Evolutionary conservation across 2,113 vertebrate species (phyloP).

Genomic region (Lepisosteus osseus): DNA sequence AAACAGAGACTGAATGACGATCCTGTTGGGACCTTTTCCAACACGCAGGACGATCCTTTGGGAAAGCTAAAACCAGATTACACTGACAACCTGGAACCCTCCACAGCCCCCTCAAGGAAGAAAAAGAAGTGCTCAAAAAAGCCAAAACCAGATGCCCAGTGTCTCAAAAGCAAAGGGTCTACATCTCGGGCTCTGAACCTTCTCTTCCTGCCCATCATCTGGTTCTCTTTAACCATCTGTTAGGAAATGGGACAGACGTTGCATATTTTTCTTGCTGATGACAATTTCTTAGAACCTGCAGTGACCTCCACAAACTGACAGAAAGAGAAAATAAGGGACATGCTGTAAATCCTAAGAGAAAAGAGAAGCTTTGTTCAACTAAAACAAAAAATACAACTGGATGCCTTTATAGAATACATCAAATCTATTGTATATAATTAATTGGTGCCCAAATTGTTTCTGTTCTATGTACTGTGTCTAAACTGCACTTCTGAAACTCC

Average conservation of each 20-base stretch:
- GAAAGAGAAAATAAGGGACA: constrained; percentile 49
- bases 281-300: constrained; percentile 64
- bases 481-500: constrained; percentile 61
- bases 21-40: constrained; percentile 86
- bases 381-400: constrained; percentile 64
- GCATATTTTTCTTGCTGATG: constrained; percentile 63
- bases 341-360: constrained; percentile 35
- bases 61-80: constrained; percentile 78
- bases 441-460: constrained; percentile 72
- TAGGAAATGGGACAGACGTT: constrained; percentile 55
- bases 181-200: constrained; percentile 42
- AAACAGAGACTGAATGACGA: constrained; percentile 88
- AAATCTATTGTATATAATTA: constrained; percentile 75
- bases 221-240: constrained; percentile 66
- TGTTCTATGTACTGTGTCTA: constrained; percentile 76
- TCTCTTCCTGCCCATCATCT: constrained; percentile 56
- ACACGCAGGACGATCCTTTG: constrained; percentile 79
- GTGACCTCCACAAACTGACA: constrained; percentile 54
- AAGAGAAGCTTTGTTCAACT: constrained; percentile 2
- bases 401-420: constrained; percentile 79
- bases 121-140: constrained; percentile 92
- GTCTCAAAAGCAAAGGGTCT: constrained; percentile 68
- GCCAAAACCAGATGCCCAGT: constrained; percentile 88
- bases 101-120: constrained; percentile 85
- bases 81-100: constrained; percentile 77